A percentile compares a stretch with the other conserved stretches of the same genome.
Evolutionary conservation across 2,797 vertebrate species (phyloP).

Genomic region (Rhynchotus rufescens): DNA sequence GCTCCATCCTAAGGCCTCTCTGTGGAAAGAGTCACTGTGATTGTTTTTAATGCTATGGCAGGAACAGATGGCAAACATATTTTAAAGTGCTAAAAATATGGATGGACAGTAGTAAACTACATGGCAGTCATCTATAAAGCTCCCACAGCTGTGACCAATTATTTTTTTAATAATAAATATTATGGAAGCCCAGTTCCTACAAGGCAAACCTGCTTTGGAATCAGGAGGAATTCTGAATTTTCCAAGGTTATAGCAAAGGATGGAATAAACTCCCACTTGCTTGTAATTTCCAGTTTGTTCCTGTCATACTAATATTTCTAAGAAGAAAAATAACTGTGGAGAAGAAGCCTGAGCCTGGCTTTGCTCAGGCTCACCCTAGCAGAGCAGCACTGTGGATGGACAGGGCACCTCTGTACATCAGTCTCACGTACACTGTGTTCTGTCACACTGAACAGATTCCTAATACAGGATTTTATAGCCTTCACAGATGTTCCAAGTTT

Average conservation of each 20-base stretch:
- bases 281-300: conserved; percentile 28
- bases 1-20: conserved; percentile 67
- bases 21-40: not conserved
- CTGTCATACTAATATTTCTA: conserved; percentile 8
- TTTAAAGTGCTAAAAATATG: conserved; percentile 45
- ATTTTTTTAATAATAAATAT: not conserved
- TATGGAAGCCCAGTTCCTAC: not conserved
- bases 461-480: conserved; percentile 47
- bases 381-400: not conserved
- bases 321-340: not conserved
- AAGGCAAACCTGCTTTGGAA: conserved; percentile 29
- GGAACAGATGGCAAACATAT: conserved; percentile 72
- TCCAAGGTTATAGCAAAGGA: not conserved
- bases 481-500: conserved; percentile 77
- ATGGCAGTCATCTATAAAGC: conserved; percentile 44
- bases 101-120: conserved; percentile 29
- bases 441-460: not conserved
- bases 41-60: conserved; percentile 59
- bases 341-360: not conserved
- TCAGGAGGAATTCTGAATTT: not conserved
- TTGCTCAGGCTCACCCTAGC: not conserved
- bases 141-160: conserved; percentile 41
- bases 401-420: conserved; percentile 22
- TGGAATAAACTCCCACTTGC: conserved; percentile 23
- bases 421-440: not conserved